Evolutionary conservation across 2,113 vertebrate genomes (phyloP).

Genomic region (Ammodytes dubius): DNA sequence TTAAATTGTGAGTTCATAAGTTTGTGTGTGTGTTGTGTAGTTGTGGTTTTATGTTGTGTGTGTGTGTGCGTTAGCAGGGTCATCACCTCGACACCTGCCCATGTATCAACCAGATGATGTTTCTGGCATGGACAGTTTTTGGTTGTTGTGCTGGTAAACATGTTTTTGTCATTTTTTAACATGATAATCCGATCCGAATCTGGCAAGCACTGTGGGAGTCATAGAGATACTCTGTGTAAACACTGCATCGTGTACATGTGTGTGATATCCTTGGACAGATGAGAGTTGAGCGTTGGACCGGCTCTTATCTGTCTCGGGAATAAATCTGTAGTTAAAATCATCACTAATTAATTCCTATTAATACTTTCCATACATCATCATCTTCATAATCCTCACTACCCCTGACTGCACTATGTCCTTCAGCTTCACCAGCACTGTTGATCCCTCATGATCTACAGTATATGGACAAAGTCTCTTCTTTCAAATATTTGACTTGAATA

Average conservation of each 20-base stretch:
- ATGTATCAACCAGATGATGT: slow-evolving; percentile 78
- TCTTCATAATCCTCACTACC: slow-evolving; percentile 28
- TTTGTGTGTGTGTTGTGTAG: neutral
- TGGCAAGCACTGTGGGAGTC: slow-evolving; percentile 64
- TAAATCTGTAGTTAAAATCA: slow-evolving; percentile 68
- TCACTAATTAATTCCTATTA: slow-evolving; percentile 35
- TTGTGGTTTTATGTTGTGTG: too few relatives aligned
- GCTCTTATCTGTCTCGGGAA: slow-evolving; percentile 57
- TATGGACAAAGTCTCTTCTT: neutral
- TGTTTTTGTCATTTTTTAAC: slow-evolving; percentile 81
- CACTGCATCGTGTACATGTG: slow-evolving; percentile 14
- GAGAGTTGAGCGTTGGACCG: slow-evolving; percentile 52
- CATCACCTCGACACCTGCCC: slow-evolving; percentile 78
- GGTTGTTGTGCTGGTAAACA: slow-evolving; percentile 79
- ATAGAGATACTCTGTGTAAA: slow-evolving; percentile 49
- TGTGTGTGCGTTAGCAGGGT: slow-evolving; percentile 51
- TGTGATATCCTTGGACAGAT: slow-evolving; percentile 60
- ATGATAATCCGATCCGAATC: slow-evolving; percentile 77
- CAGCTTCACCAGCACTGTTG: slow-evolving; percentile 10
- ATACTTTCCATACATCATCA: slow-evolving; percentile 33
- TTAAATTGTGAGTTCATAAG: neutral
- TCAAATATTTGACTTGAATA: neutral
- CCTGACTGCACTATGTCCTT: neutral
- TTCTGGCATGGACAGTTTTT: slow-evolving; percentile 74
- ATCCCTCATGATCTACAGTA: neutral